Evolutionary conservation across 2,797 vertebrate genomes (phyloP).

Genomic region (Tachyglossus aculeatus): DNA sequence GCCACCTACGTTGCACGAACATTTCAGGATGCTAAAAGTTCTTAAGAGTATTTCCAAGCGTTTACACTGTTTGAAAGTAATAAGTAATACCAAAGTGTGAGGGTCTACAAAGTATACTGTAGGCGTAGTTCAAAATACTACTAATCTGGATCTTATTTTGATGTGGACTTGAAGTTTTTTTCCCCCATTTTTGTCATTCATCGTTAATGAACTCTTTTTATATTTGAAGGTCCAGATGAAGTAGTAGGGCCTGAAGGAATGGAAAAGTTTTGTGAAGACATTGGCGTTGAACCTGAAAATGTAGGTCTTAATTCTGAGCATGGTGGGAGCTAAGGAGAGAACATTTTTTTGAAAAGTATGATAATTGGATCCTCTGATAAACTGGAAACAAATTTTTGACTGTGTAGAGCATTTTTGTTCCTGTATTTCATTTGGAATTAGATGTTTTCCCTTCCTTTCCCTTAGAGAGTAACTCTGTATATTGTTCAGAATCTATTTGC

Average conservation of each 20-base stretch:
- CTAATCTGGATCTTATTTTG: background rate
- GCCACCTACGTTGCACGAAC: background rate
- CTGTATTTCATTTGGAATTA: conserved; percentile 9
- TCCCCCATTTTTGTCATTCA: conserved; percentile 33
- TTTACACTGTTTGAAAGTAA: conserved; percentile 15
- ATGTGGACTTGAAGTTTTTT: conserved; percentile 19
- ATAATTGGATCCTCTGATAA: background rate
- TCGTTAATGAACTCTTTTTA: conserved; percentile 51
- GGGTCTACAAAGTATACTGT: conserved; percentile 7
- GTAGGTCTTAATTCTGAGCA: conserved; percentile 72
- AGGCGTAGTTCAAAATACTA: too few relatives aligned
- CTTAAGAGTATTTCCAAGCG: background rate
- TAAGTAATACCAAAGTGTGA: conserved; percentile 17
- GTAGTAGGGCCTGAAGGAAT: conserved; percentile 89
- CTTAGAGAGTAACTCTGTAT: conserved; percentile 21
- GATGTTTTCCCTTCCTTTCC: conserved; percentile 17
- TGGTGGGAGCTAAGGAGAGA: too few relatives aligned
- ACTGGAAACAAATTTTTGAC: background rate
- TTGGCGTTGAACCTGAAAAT: conserved; percentile 90
- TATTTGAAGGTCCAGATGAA: conserved; percentile 84
- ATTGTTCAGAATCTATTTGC: conserved; percentile 13
- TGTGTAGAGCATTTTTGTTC: conserved; percentile 23
- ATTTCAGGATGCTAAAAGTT: background rate
- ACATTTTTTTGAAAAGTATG: background rate
- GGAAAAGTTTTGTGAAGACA: conserved; percentile 93